A percentile compares a stretch with the other conserved stretches of the same genome.
Evolutionary conservation across 1,140 invertebrate genomes (phyloP).

Genomic region (Brachionus koreanus): DNA sequence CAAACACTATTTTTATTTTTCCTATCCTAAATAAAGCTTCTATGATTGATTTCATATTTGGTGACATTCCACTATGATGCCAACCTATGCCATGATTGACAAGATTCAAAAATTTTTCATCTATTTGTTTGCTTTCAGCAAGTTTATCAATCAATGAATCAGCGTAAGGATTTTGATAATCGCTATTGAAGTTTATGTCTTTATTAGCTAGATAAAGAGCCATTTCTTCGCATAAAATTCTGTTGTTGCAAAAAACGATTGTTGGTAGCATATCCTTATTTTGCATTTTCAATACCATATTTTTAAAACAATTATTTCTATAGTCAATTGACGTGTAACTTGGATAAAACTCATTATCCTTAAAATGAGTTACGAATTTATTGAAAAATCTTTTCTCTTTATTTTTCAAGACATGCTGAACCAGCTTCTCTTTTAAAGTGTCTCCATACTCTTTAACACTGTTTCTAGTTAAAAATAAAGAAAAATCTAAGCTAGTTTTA

Average conservation of each 20-base stretch:
- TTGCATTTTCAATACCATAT: not conserved
- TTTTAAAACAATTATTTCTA: not conserved
- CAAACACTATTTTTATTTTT: not conserved
- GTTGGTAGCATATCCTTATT: not conserved
- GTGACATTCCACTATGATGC: conserved; percentile 21
- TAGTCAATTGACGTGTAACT: not conserved
- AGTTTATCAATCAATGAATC: not conserved
- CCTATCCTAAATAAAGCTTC: conserved; percentile 26
- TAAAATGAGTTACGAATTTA: not conserved
- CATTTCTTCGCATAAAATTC: not conserved
- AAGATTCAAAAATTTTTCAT: not conserved
- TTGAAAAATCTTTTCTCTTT: not conserved
- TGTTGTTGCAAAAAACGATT: conserved; percentile 14
- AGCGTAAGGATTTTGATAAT: not conserved
- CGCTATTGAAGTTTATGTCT: not conserved
- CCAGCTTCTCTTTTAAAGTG: not conserved
- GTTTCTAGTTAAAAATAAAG: conserved; percentile 11
- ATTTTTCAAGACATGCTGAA: not conserved
- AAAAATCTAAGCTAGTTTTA: not conserved
- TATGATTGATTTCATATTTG: not conserved
- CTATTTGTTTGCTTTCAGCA: not conserved
- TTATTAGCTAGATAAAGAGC: not conserved
- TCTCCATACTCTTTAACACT: not conserved
- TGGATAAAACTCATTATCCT: not conserved
- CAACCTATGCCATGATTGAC: not conserved